Evolutionary conservation across 2,888 invertebrate genomes (phyloP).

Genomic region (Elysia crispata): DNA sequence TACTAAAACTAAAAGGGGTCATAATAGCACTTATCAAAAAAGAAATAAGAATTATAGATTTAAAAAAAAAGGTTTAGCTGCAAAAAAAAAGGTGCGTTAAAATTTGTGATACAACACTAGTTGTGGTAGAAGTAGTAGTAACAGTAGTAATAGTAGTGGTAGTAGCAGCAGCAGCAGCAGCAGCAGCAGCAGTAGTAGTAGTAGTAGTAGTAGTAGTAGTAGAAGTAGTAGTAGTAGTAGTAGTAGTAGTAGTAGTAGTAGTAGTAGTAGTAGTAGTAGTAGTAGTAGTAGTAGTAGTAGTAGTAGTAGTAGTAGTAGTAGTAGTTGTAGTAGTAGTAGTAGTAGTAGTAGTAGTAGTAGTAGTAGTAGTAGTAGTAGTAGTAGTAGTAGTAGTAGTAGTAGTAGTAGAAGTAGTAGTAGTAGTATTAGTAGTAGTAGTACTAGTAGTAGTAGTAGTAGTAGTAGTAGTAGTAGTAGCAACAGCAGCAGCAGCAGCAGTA

Average conservation of each 20-base stretch:
- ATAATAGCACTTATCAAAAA: too few relatives aligned
- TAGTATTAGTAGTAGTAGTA: too few relatives aligned
- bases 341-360: slow-evolving; percentile 24
- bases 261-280: slow-evolving; percentile 10
- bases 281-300: slow-evolving; percentile 28
- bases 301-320: slow-evolving; percentile 24
- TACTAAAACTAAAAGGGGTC: too few relatives aligned
- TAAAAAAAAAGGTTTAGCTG: too few relatives aligned
- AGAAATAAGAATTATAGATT: too few relatives aligned
- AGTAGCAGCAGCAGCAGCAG: background rate
- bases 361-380: background rate
- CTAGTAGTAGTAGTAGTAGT: background rate
- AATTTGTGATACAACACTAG: too few relatives aligned
- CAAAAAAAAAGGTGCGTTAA: too few relatives aligned
- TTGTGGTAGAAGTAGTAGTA: too few relatives aligned
- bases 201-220: background rate
- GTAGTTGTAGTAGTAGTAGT: slow-evolving; percentile 2
- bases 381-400: background rate
- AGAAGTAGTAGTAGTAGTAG: background rate
- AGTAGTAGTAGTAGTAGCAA: slow-evolving; percentile 1
- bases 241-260: background rate
- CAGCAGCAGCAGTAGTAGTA: background rate
- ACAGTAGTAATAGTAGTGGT: background rate
- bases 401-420: too few relatives aligned
- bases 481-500: slow-evolving; percentile 9